Base-by-base conservation (phyloP, 2,797 vertebrate species). In the Sebastolobus altivelis region DNA sequence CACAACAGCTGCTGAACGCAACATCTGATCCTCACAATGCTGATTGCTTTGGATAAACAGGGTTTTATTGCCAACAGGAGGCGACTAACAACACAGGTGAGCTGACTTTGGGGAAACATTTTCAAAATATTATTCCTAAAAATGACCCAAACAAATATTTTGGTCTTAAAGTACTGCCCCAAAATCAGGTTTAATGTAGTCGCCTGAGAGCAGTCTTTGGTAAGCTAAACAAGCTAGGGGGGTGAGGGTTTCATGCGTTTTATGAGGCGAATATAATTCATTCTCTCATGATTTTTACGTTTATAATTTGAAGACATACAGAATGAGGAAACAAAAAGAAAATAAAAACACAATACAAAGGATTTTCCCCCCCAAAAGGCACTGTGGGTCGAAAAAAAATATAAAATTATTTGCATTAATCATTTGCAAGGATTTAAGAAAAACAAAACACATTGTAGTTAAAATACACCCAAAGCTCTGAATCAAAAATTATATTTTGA, bases 201-300 rank as follows among this genome's bases (percentile, higher is more conserved):
- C 95, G 96, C 95, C 96, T 96, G 96, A 97, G 94, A 94, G 93
- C 92, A 67, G 95, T 97, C 96, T 98, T 98, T 98, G 97, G 97
- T 97, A 93, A 93, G 94, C 90, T 56, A 75, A 77, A 83, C 69
- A 78, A 79, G 58, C 72, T 77, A 31, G 68, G 69, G 65, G 43
- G 66, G 13, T 1, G 10, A 72, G 37, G 22, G 56, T 81, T 72
- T 60, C 40, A 72, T 54, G 46, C 31, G 14, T 88, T 90, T 75
- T n/a, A 59, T 61, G 37, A 83, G 33, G 75, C 70, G 81, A 81
- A 65, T 22, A 54, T 20, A 46, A 68, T 56, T 16, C 6, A 69
- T 61, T 67, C 27, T 69, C 37, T 69, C 56, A 25, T 78, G 65
- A 69, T 46, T 86, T 82, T 75, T 74, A 75, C 60, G 33, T 85